Percentiles rank a stretch among this genome's conserved stretches.
Conservation (phyloP, 2,113 vertebrate species). For the Thymallus thymallus region DNA sequence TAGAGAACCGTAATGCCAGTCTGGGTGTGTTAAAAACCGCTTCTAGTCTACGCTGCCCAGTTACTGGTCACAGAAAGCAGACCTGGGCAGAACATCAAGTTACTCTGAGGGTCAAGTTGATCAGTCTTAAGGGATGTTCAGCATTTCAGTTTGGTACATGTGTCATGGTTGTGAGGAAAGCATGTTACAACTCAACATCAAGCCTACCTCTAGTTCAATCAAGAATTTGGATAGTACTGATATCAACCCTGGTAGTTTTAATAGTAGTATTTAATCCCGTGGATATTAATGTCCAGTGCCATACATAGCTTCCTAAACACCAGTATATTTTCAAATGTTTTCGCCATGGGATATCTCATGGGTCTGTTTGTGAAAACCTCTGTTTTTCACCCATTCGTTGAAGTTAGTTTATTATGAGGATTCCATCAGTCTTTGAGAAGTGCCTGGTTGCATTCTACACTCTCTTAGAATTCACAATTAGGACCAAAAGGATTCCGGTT, state of each 20-base stretch:
- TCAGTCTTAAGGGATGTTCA: not conserved
- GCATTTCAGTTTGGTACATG: not conserved
- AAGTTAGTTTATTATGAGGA: not conserved
- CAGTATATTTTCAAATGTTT: not conserved
- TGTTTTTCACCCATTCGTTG: not conserved
- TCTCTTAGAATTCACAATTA: not conserved
- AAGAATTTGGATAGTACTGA: not conserved
- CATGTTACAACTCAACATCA: not conserved
- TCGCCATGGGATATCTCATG: not conserved
- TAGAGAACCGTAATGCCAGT: not conserved
- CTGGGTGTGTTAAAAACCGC: too few relatives aligned
- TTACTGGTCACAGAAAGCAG: not conserved
- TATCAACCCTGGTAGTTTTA: not conserved
- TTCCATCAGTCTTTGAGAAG: not conserved
- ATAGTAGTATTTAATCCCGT: not conserved
- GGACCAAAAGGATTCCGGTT: not conserved
- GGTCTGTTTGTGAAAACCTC: not conserved
- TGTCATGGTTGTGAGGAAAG: not conserved
- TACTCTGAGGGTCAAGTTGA: not conserved
- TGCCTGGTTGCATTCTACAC: not conserved
- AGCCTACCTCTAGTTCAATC: not conserved
- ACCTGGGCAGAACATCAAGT: not conserved
- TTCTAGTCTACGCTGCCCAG: too few relatives aligned
- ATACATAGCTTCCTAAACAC: not conserved
- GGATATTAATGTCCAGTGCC: not conserved